Percentiles rank a stretch among this genome's conserved stretches.
These are phyloP conservation scores for Phenganax subtilis DNA, from an alignment of 92 coral and sea anemone species.

Conservation along the genomic window DNA sequence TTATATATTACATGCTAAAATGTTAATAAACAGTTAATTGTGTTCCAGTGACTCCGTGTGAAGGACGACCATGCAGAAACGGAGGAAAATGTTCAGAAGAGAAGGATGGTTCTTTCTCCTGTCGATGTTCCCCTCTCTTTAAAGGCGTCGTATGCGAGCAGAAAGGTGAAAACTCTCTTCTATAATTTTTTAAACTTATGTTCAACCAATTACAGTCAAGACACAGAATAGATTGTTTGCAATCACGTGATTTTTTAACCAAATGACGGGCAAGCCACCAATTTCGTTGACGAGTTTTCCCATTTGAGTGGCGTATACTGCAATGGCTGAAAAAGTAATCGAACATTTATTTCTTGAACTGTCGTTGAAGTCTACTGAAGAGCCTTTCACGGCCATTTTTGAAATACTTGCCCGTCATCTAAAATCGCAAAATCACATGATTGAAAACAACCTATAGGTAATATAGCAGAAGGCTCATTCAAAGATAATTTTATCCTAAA, in stretches of 20 bases:
- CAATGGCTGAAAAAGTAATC: too few species aligned
- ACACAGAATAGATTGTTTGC: not conserved
- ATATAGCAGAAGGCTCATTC: not conserved
- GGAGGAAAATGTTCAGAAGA: slow-evolving; percentile 10
- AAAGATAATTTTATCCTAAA: too few species aligned
- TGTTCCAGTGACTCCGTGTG: slow-evolving; percentile 3
- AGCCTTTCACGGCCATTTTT: too few species aligned
- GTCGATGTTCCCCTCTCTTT: not conserved
- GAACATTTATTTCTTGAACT: too few species aligned
- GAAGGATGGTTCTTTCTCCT: slow-evolving; percentile 3
- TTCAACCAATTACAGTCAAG: not conserved
- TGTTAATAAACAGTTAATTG: not conserved
- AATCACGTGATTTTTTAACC: too few species aligned
- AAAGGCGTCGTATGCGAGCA: slow-evolving; percentile 23
- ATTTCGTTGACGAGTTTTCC: too few species aligned
- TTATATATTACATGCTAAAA: not conserved
- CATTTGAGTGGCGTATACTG: too few species aligned
- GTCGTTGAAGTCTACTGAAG: too few species aligned
- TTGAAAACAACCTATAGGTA: too few species aligned
- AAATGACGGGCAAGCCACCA: too few species aligned
- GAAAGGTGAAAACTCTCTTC: slow-evolving; percentile 1
- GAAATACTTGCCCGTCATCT: too few species aligned
- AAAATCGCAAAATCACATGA: too few species aligned
- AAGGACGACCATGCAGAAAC: slow-evolving; percentile 29
- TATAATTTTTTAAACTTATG: not conserved